A percentile compares a stretch with the other conserved stretches of the same genome.
phyloP scores from a whole-genome alignment of 2,113 vertebrate genomes.

The Charina bottae region DNA sequence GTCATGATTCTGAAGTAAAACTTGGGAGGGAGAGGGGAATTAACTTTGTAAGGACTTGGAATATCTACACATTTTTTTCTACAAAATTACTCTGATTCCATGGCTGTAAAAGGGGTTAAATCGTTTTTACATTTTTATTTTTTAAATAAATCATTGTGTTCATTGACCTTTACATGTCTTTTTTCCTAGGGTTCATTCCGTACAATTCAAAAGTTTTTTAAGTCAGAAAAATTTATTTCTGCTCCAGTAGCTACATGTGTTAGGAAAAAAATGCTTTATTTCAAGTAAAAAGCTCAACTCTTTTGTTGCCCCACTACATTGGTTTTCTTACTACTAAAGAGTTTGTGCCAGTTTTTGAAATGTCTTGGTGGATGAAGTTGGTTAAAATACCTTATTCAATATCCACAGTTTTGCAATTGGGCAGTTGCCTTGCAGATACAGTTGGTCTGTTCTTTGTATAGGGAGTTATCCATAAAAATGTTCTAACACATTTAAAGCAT shows the following conservation, averaged over 20 bases:
- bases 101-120: slow-evolving; percentile 76
- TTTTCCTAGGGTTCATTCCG: slow-evolving; percentile 79
- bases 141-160: slow-evolving; percentile 87
- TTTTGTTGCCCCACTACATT: slow-evolving; percentile 56
- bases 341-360: slow-evolving; percentile 70
- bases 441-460: slow-evolving; percentile 71
- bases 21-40: slow-evolving; percentile 67
- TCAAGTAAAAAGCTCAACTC: slow-evolving; percentile 60
- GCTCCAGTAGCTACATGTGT: slow-evolving; percentile 58
- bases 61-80: slow-evolving; percentile 78
- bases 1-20: slow-evolving; percentile 78
- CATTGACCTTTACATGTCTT: slow-evolving; percentile 80
- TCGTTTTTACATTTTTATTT: slow-evolving; percentile 86
- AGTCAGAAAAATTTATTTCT: slow-evolving; percentile 52
- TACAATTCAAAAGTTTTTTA: slow-evolving; percentile 70
- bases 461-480: slow-evolving; percentile 72
- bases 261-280: slow-evolving; percentile 60
- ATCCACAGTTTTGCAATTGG: slow-evolving; percentile 74
- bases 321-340: slow-evolving; percentile 61
- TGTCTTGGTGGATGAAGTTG: slow-evolving; percentile 70
- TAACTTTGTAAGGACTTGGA: slow-evolving; percentile 82
- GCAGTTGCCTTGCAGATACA: slow-evolving; percentile 67
- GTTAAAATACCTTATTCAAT: slow-evolving; percentile 62
- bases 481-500: slow-evolving; percentile 78
- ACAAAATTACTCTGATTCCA: slow-evolving; percentile 78